phyloP scores from a whole-genome alignment of 23 tunicate genomes.

The Pegea sp. region DNA sequence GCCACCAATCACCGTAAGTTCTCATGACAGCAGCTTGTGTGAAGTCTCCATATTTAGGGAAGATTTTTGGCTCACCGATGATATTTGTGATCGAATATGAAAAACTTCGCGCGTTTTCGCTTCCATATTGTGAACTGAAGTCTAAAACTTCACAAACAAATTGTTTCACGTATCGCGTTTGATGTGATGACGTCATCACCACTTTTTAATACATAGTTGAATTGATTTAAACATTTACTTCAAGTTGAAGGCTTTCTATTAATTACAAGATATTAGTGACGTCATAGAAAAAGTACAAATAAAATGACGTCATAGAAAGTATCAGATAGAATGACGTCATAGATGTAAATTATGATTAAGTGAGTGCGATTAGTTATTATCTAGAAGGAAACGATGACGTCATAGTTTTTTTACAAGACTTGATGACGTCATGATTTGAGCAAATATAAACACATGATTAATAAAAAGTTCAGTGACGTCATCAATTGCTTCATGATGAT shows the following conservation, averaged over 20 bases:
- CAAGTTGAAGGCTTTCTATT: too few relatives aligned
- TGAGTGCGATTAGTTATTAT: too few relatives aligned
- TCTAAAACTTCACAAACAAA: constrained; percentile 51
- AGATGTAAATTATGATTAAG: too few relatives aligned
- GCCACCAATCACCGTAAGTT: constrained; percentile 90
- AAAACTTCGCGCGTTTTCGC: constrained; percentile 63
- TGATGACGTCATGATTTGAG: too few relatives aligned
- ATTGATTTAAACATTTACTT: neutral
- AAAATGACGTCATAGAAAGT: too few relatives aligned
- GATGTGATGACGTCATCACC: constrained; percentile 2
- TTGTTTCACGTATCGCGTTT: constrained; percentile 57
- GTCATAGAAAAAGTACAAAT: too few relatives aligned
- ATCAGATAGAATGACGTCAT: too few relatives aligned
- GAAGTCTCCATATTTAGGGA: constrained; percentile 83
- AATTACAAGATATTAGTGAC: too few relatives aligned
- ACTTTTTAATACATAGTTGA: too few relatives aligned
- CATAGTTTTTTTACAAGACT: too few relatives aligned
- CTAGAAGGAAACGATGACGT: too few relatives aligned
- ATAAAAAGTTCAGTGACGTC: neutral
- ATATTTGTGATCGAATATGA: constrained; percentile 71
- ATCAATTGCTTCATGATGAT: too few relatives aligned
- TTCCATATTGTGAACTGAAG: constrained; percentile 86
- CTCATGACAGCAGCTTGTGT: constrained; percentile 88
- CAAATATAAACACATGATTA: neutral
- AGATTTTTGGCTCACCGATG: constrained; percentile 64